Base-by-base conservation (phyloP, 2,888 invertebrate genomes). In the Prosapia bicincta region DNA sequence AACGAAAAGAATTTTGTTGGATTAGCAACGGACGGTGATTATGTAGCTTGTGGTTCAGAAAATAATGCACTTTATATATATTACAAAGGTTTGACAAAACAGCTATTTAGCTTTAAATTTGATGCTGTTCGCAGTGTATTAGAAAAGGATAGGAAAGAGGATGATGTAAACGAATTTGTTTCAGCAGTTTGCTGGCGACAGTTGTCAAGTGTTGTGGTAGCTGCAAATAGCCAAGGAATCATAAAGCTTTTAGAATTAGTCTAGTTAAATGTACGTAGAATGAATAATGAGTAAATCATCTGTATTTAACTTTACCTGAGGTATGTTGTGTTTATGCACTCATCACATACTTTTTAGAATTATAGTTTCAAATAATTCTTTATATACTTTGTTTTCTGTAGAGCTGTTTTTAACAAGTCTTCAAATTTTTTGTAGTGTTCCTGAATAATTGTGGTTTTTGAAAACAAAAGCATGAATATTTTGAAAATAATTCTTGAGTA, bases 1-100 rank as follows among this genome's bases (percentile, higher is more conserved):
- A 98, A 98, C 84, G 97, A 97, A 86, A 97, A 97, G 85, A 97
- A 97, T 85, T 98, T 98, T 86, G 97, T 98, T 1, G 97, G 97
- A 0, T 86, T 98, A 69, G 95, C 97, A 0, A 96, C 96, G 0
- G 95, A 97, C 83, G 95, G 94, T 0, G 92, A 96, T 85, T 97
- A 96, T 84, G 91, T 98, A 28, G 96, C 96, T 0, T 97, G 97
- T 85, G 97, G 97, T 74, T 97, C 96, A 2, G 97, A 98, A 86
- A 97, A 97, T 84, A 98, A 98, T 85, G 92, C 96, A 0, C 87
- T 97, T 5, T 97, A 95, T 84, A 90, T 98, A 71, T 98, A 97
- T 86, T 97, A 96, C 85, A 93, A 95, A 83, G 95, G 95, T 0
- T 86, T 98, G 76, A 92, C 95, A 28, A 93, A 95, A 82, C 96